Conservation (phyloP, 2,113 vertebrate species). For the Neolamprologus cancellatus region DNA sequence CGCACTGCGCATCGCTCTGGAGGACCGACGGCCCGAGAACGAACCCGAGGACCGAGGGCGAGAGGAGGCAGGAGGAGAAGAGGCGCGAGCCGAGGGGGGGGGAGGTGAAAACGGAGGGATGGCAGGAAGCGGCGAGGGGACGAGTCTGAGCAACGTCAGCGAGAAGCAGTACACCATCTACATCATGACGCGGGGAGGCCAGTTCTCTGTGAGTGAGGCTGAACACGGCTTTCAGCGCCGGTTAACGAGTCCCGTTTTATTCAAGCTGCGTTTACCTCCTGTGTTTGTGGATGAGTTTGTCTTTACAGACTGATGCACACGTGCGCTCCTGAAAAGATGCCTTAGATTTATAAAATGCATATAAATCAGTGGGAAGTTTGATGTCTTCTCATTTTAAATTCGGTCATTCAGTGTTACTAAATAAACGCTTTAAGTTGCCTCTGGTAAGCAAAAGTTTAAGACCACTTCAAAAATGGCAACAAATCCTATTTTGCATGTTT, state of each 20-base stretch:
- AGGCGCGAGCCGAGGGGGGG: not conserved
- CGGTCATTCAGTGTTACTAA: fast-evolving
- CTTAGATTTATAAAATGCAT: fast-evolving
- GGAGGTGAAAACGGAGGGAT: not conserved
- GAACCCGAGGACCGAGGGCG: not conserved
- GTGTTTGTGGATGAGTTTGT: not conserved
- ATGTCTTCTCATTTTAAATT: not conserved
- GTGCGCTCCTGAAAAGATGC: fast-evolving
- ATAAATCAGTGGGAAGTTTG: not conserved
- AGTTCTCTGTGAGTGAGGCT: slow-evolving; percentile 77
- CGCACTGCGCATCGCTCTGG: slow-evolving; percentile 83
- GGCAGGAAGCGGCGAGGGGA: not conserved
- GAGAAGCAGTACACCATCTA: slow-evolving; percentile 92
- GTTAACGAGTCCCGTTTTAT: not conserved
- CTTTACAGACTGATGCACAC: not conserved
- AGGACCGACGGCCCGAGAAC: slow-evolving; percentile 62
- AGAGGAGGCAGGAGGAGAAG: not conserved
- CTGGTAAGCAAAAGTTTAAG: not conserved
- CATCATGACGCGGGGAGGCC: slow-evolving; percentile 77
- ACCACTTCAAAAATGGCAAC: not conserved
- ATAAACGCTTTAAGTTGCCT: fast-evolving
- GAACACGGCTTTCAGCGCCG: fast-evolving
- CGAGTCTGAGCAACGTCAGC: slow-evolving; percentile 59
- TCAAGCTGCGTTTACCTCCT: fast-evolving
- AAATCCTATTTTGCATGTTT: fast-evolving